Base-by-base conservation (phyloP, 2,113 vertebrate genomes). In the Empidonax traillii region DNA sequence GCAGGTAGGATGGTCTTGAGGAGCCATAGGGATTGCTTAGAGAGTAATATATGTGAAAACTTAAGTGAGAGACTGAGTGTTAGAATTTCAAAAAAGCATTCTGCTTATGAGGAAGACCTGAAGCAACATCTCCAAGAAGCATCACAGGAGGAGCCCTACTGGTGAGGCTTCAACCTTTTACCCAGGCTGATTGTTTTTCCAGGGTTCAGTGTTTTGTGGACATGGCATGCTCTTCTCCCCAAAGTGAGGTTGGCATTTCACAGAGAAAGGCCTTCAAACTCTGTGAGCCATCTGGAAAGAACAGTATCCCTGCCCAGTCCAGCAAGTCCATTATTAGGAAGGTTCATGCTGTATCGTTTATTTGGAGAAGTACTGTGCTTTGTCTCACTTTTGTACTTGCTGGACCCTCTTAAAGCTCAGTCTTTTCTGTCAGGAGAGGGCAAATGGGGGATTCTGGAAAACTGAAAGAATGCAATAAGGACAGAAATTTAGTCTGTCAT, bases 31-130 rank as follows among this genome's bases (percentile, higher is more conserved):
- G 25, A 16, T 76, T 93, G 33, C 31, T 37, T 69, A n/a, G 21
- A 27, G 17, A 55, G 28, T 43, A 53, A 12, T 30, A 46, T 14
- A 6, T 11, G 12, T 27, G 37, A 61, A 89, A 56, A 68, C 10
- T 39, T 63, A 11, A 0, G 1, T 0, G 0, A 53, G 44, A 47
- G 35, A 5, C 39, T 75, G 17, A 65, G 20, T 35, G 41, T 43
- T 62, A 71, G 49, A 30, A 25, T 73, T 87, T 68, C 53, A 37
- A 31, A 63, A 65, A 83, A 81, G 12, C 13, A 13, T 6, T 10
- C 31, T n/a, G 23, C 10, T 66, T 30, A 22, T 23, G 22, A 30
- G 17, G 46, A 62, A 25, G 24, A 62, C 28, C 17, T 59, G 41
- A 73, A 18, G 41, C 30, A 87, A 3, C 35, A 33, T 81, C 5